Base-by-base conservation (phyloP, 2,113 vertebrate species). In the Todiramphus chloris region DNA sequence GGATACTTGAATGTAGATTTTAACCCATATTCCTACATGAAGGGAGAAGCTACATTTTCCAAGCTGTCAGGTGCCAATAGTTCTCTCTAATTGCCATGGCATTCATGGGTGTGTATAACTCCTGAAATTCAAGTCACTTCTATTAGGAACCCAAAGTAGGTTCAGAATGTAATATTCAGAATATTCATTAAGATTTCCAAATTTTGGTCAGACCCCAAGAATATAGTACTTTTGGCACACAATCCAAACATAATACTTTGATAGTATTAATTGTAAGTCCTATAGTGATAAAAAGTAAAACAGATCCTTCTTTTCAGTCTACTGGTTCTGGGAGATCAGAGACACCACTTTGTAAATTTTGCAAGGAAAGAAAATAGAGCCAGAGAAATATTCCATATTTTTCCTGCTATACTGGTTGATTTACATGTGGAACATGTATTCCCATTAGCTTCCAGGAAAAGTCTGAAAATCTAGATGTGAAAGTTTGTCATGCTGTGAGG, bases 361-460 rank as follows among this genome's bases (percentile, higher is more conserved):
- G 5, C 53, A 93, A 48, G 48, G 51, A 90, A 95, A 44, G 5
- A 27, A 67, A 88, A n/a, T 9, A 50, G 19, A 83, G 8, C 3
- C 56, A 77, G 33, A 79, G 53, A 69, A 84, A 62, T 67, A 35
- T 41, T 46, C 41, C n/a, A 27, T 25, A 89, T 1, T 46, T 25
- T 3, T 79, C 58, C 83, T 89, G 28, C 21, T 73, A 3, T n/a
- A 27, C n/a, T 30, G 12, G 19, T 84, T 94, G 48, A 67, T 89
- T 92, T 91, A 53, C 80, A 78, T 60, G 67, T 76, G 62, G 56
- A 84, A 62, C 23, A 16, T 89, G 67, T 75, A 78, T 80, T 96
- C 75, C 85, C 7, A 16, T 82, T 94, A 33, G 43, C 70, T 95
- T 93, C 78, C 94, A 87, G 91, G 93, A 94, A 83, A 97, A 93